Percentiles rank a stretch among this genome's conserved stretches.
Conservation (phyloP, 2,113 vertebrate species). For the Caranx melampygus region DNA sequence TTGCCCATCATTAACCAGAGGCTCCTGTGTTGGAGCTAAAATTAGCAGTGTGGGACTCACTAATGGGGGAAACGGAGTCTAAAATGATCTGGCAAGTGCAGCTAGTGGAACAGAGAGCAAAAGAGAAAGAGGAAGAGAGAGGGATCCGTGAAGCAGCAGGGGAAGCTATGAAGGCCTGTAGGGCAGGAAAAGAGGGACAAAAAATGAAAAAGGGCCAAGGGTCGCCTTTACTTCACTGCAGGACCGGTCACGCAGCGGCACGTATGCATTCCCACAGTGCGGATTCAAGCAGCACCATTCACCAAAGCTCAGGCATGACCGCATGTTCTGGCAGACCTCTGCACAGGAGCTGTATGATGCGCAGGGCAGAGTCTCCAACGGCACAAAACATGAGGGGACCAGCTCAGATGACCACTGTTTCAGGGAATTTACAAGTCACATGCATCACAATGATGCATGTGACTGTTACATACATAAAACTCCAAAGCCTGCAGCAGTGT, state of each 20-base stretch:
- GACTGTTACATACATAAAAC: not conserved
- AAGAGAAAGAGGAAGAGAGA: constrained; percentile 10
- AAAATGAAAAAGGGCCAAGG: constrained; percentile 30
- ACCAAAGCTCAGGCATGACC: constrained; percentile 41
- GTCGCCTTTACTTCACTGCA: constrained; percentile 41
- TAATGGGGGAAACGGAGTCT: constrained; percentile 8
- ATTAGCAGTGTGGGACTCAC: constrained; percentile 43
- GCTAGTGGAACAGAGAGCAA: constrained; percentile 40
- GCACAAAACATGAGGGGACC: constrained; percentile 19
- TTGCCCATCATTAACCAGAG: constrained; percentile 24
- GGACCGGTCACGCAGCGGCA: constrained; percentile 36
- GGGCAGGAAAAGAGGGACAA: constrained; percentile 27
- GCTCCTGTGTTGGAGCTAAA: constrained; percentile 32
- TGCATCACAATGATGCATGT: not conserved
- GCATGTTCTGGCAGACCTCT: constrained; percentile 11
- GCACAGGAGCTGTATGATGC: constrained; percentile 25
- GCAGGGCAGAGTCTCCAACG: constrained; percentile 35
- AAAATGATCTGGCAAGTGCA: constrained; percentile 56
- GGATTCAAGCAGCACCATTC: constrained; percentile 49
- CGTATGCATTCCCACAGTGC: constrained; percentile 45
- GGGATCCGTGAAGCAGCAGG: constrained; percentile 17
- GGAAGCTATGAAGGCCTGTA: constrained; percentile 13
- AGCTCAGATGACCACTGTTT: constrained; percentile 4
- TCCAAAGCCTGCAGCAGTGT: not conserved
- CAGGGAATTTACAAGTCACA: not conserved